A percentile compares a stretch with the other conserved stretches of the same genome.
Conservation (phyloP, 2,113 vertebrate genomes). For the Antechinus stuartii region DNA sequence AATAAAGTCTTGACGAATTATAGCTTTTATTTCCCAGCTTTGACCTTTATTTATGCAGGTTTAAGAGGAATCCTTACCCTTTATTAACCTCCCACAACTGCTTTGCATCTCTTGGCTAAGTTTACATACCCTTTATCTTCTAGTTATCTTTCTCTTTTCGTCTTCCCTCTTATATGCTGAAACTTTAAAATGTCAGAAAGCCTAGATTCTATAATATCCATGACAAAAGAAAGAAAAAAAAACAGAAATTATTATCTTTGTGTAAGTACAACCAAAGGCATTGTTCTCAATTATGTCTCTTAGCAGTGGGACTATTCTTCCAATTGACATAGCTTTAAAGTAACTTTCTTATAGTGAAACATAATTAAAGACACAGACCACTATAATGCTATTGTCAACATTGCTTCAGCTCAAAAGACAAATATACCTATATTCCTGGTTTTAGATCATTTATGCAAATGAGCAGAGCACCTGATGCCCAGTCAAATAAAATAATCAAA, state of each 20-base stretch:
- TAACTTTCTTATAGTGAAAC: neutral
- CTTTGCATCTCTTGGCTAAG: slow-evolving; percentile 11
- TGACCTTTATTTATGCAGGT: neutral
- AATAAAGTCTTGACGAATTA: neutral
- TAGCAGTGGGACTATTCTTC: neutral
- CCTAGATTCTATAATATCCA: neutral
- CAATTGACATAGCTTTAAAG: neutral
- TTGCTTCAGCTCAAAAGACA: neutral
- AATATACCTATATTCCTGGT: neutral
- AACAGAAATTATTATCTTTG: neutral
- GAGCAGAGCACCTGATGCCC: neutral
- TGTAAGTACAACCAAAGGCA: neutral
- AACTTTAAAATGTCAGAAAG: neutral
- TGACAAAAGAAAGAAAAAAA: neutral
- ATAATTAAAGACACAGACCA: neutral
- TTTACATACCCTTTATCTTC: slow-evolving; percentile 40
- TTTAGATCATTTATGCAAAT: neutral
- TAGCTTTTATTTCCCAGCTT: neutral
- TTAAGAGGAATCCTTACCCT: slow-evolving; percentile 16
- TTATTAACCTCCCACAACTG: neutral
- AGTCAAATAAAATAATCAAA: neutral
- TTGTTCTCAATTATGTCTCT: neutral
- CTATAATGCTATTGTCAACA: neutral
- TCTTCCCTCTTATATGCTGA: slow-evolving; percentile 44
- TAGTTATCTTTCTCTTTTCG: slow-evolving; percentile 32